Base-by-base conservation (phyloP, 2,797 vertebrate species). In the Pipistrellus nathusii region DNA sequence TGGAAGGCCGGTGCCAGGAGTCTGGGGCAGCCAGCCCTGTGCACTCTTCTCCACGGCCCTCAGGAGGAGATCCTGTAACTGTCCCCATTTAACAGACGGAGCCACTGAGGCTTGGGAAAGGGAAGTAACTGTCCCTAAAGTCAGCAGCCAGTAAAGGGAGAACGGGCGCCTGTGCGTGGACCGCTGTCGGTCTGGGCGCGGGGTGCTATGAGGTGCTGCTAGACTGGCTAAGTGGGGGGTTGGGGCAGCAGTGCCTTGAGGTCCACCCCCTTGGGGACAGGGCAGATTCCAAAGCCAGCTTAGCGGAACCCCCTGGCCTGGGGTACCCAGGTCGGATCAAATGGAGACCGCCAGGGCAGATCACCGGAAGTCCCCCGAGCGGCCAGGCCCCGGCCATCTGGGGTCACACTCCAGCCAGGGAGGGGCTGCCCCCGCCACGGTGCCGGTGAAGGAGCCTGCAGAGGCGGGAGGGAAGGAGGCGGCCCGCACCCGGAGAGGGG, bases 171-270 rank as follows among this genome's bases (percentile, higher is more conserved):
- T 30, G 25, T 17, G 27, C 32, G 23, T 27, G 21, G 62, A 48
- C 44, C 7, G 4, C n/a, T 38, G 8, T 8, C 21, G 32, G 8
- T 11, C 57, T 88, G 8, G 69, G 3, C 51, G 18, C 3, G 2
- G 12, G 15, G 35, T 0, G 14, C 8, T 15, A 0, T 4, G 44
- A 3, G 13, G 41, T 18, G 17, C 69, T 15, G 2, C 23, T 5
- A 75, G 72, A 68, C 30, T 32, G 41, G 48, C 73, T 62, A 21
- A 75, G 55, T 32, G 38, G 7, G 46, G 72, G 32, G 46, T 48
- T 21, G 30, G n/a, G 55, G 66, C 72, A 80, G 48, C 53, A 93
- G 20, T 12, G 35, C 27, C 68, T 66, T 62, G 44, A 46, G 46
- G 35, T 20, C 25, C 32, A 73, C 2, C 35, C 53, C 35, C 71